These are phyloP conservation scores for Drosophila pseudotakahashii DNA, from an alignment of 2,888 invertebrate species.

Conservation along the genomic window DNA sequence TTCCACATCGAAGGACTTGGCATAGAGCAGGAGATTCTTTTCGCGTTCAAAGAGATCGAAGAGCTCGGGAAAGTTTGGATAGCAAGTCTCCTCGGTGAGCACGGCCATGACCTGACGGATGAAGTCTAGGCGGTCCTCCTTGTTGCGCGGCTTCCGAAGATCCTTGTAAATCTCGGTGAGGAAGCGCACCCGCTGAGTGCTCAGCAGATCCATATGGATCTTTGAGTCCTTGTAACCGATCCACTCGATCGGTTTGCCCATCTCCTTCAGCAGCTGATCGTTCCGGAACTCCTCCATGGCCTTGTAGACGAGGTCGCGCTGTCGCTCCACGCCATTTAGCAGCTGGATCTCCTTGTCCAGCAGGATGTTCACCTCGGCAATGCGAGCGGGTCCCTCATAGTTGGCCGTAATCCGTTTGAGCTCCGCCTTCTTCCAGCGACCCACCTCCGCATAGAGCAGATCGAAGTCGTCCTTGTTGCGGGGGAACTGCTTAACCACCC, in stretches of 20 bases:
- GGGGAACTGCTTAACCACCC: slow-evolving; percentile 89
- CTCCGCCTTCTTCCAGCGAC: slow-evolving; percentile 84
- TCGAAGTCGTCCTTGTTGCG: slow-evolving; percentile 90
- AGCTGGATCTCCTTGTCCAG: slow-evolving; percentile 89
- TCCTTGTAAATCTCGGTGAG: slow-evolving; percentile 90
- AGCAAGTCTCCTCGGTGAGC: slow-evolving; percentile 82
- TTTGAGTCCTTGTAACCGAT: slow-evolving; percentile 88
- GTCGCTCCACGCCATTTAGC: slow-evolving; percentile 87
- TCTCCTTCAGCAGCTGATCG: slow-evolving; percentile 87
- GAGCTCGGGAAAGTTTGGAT: slow-evolving; percentile 79
- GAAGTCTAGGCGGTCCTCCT: slow-evolving; percentile 89
- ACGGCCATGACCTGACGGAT: slow-evolving; percentile 89
- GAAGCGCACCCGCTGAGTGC: slow-evolving; percentile 91
- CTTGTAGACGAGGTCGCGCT: slow-evolving; percentile 87
- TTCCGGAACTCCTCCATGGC: slow-evolving; percentile 87
- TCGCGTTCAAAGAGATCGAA: slow-evolving; percentile 83
- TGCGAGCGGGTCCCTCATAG: slow-evolving; percentile 88
- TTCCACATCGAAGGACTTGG: slow-evolving; percentile 81
- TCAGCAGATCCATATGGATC: slow-evolving; percentile 92
- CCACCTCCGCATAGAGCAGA: slow-evolving; percentile 87
- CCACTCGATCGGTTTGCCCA: slow-evolving; percentile 91
- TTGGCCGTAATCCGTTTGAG: slow-evolving; percentile 87
- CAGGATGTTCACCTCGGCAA: slow-evolving; percentile 89
- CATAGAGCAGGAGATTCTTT: slow-evolving; percentile 78
- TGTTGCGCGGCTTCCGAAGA: slow-evolving; percentile 86